A percentile compares a stretch with the other conserved stretches of the same genome.
Conservation (phyloP, 2,888 invertebrate species). For the Teinopalpus imperialis region DNA sequence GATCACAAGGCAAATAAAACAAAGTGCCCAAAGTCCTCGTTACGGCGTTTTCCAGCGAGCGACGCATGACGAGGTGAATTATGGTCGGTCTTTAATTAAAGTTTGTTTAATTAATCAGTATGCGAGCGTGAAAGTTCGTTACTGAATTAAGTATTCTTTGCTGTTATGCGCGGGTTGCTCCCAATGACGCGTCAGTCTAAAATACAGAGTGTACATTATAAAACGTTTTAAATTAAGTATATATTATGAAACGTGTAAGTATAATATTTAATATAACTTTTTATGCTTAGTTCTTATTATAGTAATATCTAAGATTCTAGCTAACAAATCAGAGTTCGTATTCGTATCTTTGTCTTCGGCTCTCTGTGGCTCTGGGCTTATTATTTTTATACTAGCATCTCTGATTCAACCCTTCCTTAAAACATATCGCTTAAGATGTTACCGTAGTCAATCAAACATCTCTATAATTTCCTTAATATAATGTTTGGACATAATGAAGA, state of each 20-base stretch:
- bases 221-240: constrained; percentile 4
- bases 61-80: constrained; percentile 45
- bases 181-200: constrained; percentile 5
- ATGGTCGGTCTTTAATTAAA: constrained; percentile 55
- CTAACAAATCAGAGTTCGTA: no score
- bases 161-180: constrained; percentile 38
- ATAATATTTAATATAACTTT: no score
- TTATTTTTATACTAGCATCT: no score
- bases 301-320: no score
- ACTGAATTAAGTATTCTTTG: constrained; percentile 22
- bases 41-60: constrained; percentile 30
- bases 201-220: background rate
- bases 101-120: constrained; percentile 57
- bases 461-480: no score
- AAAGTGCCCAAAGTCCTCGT: constrained; percentile 21
- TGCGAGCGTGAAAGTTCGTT: constrained; percentile 35
- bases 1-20: constrained; percentile 16
- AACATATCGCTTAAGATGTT: no score
- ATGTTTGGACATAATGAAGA: no score
- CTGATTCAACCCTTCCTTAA: no score
- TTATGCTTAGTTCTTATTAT: no score
- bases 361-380: no score
- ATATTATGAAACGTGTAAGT: background rate
- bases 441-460: no score
- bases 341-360: no score